Base-by-base conservation (phyloP, 2,888 invertebrate species). In the Heliconius charithonia region DNA sequence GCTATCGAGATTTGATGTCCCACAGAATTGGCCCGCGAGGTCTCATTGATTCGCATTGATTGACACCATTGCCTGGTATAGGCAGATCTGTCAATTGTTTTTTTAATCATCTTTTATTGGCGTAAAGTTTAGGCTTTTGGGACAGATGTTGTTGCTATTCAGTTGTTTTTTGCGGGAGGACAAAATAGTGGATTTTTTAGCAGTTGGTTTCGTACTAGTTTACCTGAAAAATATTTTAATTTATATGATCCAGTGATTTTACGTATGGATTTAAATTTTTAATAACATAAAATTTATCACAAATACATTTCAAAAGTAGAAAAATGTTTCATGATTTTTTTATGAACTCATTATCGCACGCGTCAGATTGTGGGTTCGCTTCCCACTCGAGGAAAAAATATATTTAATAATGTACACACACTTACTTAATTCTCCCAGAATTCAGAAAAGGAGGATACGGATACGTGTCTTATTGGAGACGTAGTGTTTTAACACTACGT, bases 1-100 rank as follows among this genome's bases (percentile, higher is more conserved):
- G 78, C 80, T 88, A 92, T 92, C 88, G 91, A 86, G 89, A 90
- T 91, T 88, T 86, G 86, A 92, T 92, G 86, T 75, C 80, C 81
- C 80, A 70, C 71, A 80, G 83, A 86, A 83, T 83, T 89, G 83
- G 87, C 85, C 76, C 86, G 82, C 87, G 86, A 86, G 84, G 86
- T 75, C 73, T 81, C 80, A 81, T 85, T 82, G 83, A 77, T 81
- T 82, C 79, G 79, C 45, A 77, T 75, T 80, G 84, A 85, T 86
- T 84, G 87, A n/a, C 59, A 56, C 29, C 70, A 78, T 78, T 74
- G 73, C n/a, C 32, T 62, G 19, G 62, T 27, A 67, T 62, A 74
- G 67, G 41, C 25, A 45, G 45, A 45, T 73, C 59, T 73, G 27
- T 37, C 32, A 59, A 59, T 72, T 72, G 59, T 51, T 27, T 13